Evolutionary conservation across 1,140 invertebrate species (phyloP), one percentile per base, ranked within the genome.

Genomic region (Hestina assimilis): DNA sequence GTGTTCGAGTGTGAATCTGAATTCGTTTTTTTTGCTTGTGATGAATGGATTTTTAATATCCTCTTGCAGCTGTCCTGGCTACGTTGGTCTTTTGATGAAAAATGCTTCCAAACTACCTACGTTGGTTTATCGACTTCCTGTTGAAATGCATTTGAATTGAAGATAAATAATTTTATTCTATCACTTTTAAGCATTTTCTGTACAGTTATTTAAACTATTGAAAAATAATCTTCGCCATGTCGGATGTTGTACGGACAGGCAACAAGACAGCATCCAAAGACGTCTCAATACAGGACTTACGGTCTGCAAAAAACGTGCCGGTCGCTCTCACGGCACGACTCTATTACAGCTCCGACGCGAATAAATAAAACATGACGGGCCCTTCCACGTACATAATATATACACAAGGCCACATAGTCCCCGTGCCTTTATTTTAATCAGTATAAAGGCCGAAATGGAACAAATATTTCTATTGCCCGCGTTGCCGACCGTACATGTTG

Each of bases 331-430:
- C 79, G 77, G 75, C 80, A 83, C 83, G 81, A 84, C 85, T 88
- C 83, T 88, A 88, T 88, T 84, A 85, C 83, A 62, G 78, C 76
- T 82, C 76, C 68, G 73, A 69, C 67, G 77, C 75, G 76, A 79
- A 88, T 88, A 88, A 88, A 88, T 88, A 88, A 88, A 88, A 88
- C 85, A 88, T 88, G 85, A 83, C 69, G 83, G 63, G 77, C 83
- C 79, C 79, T 83, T 83, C 81, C 84, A 82, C 80, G 71, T 80
- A 83, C 69, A 75, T 72, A 59, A 81, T 76, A 73, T 72, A 73
- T 76, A 80, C 64, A 72, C 33, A 58, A 31, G n/a, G 14, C 31
- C 26, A 40, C 48, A 17, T 46, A 59, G 53, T 42, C 57, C 26
- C 35, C 17, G 9, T 23, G 19, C 50, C 57, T 53, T 53, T 59